phyloP scores from a whole-genome alignment of 1,140 invertebrate genomes.

The Meteorus sp. region DNA sequence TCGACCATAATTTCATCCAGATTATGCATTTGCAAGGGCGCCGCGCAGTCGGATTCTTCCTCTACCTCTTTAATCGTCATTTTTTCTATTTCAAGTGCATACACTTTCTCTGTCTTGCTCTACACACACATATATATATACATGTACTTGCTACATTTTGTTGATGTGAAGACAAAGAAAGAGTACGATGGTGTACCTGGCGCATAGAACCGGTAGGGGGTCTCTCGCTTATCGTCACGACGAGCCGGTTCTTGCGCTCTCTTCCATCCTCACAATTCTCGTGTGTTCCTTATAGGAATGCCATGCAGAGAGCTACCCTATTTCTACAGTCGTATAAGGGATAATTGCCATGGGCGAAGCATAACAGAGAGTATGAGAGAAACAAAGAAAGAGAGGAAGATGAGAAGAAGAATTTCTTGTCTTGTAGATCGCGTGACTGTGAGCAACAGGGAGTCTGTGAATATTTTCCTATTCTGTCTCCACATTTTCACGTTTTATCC shows the following conservation, averaged over 20 bases:
- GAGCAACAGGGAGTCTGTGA: too few relatives aligned
- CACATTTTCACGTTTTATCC: too few relatives aligned
- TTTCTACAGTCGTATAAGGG: conserved; percentile 33
- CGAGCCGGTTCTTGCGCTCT: conserved; percentile 50
- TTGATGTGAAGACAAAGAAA: too few relatives aligned
- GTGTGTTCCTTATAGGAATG: conserved; percentile 19
- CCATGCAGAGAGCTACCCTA: conserved; percentile 12
- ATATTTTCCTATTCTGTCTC: too few relatives aligned
- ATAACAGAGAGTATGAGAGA: too few relatives aligned
- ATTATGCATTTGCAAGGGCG: conserved; percentile 19
- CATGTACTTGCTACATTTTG: too few relatives aligned
- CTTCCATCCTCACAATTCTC: conserved; percentile 35
- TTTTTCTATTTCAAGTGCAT: not conserved
- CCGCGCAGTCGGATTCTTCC: conserved; percentile 4
- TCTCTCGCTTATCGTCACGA: conserved; percentile 43
- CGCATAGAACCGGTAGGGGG: conserved; percentile 48
- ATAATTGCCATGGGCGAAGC: conserved; percentile 31
- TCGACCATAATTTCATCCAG: conserved; percentile 21
- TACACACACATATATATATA: not conserved
- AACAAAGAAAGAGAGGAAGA: too few relatives aligned
- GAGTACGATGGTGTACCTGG: too few relatives aligned
- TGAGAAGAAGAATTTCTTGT: too few relatives aligned
- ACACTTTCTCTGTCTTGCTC: not conserved
- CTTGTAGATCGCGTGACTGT: too few relatives aligned
- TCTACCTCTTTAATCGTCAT: not conserved